A percentile compares a stretch with the other conserved stretches of the same genome.
phyloP scores from a whole-genome alignment of 2,113 vertebrate species.

The Cichladusa arquata region DNA sequence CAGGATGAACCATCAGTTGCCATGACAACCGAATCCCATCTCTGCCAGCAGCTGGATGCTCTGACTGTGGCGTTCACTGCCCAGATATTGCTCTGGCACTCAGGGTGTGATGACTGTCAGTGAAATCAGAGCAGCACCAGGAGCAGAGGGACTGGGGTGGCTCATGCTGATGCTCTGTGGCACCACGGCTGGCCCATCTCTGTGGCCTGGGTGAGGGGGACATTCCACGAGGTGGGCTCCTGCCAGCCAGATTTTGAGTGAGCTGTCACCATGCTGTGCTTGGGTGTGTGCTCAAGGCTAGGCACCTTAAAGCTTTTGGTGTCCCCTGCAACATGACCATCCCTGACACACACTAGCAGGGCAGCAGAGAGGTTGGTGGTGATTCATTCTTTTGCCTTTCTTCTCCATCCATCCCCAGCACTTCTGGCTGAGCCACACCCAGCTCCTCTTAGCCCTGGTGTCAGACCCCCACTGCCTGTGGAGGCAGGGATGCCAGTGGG shows the following conservation, averaged over 20 bases:
- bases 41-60: neutral
- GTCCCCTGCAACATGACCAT: fast-evolving
- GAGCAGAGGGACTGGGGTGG: neutral
- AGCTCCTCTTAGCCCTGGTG: neutral
- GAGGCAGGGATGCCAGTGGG: neutral
- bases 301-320: neutral
- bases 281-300: fast-evolving
- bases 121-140: neutral
- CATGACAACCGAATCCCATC: constrained; percentile 44
- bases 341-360: neutral
- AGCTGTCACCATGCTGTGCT: neutral
- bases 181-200: fast-evolving
- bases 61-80: neutral
- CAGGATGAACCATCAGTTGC: constrained; percentile 54
- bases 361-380: neutral
- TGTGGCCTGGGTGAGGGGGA: neutral
- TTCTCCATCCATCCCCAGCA: fast-evolving
- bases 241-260: neutral
- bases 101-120: neutral
- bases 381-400: neutral
- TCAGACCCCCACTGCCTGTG: fast-evolving
- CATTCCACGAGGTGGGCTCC: neutral
- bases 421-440: neutral
- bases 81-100: neutral
- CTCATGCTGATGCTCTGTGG: neutral